These are phyloP conservation scores for Ostrea edulis DNA, from an alignment of 1,140 invertebrate genomes.

Conservation along the genomic window DNA sequence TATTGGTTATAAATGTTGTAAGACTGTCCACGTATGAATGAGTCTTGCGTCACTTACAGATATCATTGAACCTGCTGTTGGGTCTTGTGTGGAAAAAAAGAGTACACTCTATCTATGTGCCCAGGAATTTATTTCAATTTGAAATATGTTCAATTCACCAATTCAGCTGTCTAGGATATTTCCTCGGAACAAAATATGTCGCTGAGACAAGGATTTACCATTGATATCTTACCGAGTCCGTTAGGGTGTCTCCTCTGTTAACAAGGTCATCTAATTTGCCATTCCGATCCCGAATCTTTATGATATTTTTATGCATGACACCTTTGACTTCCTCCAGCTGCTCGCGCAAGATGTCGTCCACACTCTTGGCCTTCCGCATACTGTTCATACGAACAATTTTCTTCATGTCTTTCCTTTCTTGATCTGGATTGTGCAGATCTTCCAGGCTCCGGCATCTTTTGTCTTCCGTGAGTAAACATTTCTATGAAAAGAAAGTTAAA, in stretches of 20 bases:
- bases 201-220: no score
- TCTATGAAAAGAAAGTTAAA: background rate
- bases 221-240: background rate
- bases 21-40: no score
- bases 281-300: background rate
- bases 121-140: no score
- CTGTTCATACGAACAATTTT: slow-evolving; percentile 13
- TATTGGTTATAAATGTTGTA: no score
- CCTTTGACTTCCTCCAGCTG: background rate
- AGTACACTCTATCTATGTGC: no score
- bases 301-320: background rate
- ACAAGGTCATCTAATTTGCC: background rate
- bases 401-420: slow-evolving; percentile 5
- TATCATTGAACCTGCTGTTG: no score
- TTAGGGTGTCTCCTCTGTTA: background rate
- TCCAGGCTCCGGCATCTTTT: slow-evolving; percentile 7
- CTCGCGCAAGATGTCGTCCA: background rate
- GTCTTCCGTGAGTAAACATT: background rate
- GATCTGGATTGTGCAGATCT: background rate
- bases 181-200: no score
- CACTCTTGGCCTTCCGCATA: background rate
- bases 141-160: no score
- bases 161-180: no score
- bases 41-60: no score
- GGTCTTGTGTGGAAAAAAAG: no score